A percentile compares a stretch with the other conserved stretches of the same genome.
phyloP scores from a whole-genome alignment of 2,797 vertebrate species.

The Threskiornis aethiopicus region DNA sequence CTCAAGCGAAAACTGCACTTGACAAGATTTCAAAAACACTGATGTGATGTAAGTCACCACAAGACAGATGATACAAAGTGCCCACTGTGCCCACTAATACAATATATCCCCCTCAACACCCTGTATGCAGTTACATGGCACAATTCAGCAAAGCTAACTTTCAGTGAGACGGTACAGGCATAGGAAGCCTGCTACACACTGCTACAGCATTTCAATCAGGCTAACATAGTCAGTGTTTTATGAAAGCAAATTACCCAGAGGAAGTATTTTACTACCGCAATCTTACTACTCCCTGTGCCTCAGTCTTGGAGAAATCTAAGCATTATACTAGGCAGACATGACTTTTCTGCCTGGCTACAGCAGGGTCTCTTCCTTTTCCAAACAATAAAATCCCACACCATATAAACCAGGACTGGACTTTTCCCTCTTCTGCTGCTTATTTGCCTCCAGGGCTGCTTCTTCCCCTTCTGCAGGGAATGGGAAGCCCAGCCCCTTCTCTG shows the following conservation, averaged over 20 bases:
- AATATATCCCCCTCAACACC: background rate
- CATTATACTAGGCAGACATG: background rate
- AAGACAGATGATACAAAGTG: background rate
- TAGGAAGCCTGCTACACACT: background rate
- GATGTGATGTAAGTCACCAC: background rate
- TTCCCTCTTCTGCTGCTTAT: background rate
- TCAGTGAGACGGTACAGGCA: too few species aligned
- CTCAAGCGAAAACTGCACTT: background rate
- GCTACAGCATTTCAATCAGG: background rate
- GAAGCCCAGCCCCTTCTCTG: background rate
- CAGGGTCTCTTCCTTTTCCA: background rate
- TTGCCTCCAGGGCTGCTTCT: background rate
- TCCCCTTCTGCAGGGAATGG: background rate
- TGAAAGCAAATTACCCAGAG: background rate
- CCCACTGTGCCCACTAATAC: accelerated
- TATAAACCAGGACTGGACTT: background rate
- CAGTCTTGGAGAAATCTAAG: background rate
- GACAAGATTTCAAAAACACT: background rate
- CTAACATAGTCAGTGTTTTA: background rate
- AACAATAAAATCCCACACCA: background rate
- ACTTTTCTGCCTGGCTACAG: background rate
- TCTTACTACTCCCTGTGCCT: background rate
- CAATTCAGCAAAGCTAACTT: background rate
- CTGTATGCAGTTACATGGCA: accelerated
- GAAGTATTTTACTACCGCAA: background rate